Percentiles rank a stretch among this genome's conserved stretches.
Evolutionary conservation across 2,113 vertebrate genomes (phyloP).

Genomic region (Nyctereutes procyonoides): DNA sequence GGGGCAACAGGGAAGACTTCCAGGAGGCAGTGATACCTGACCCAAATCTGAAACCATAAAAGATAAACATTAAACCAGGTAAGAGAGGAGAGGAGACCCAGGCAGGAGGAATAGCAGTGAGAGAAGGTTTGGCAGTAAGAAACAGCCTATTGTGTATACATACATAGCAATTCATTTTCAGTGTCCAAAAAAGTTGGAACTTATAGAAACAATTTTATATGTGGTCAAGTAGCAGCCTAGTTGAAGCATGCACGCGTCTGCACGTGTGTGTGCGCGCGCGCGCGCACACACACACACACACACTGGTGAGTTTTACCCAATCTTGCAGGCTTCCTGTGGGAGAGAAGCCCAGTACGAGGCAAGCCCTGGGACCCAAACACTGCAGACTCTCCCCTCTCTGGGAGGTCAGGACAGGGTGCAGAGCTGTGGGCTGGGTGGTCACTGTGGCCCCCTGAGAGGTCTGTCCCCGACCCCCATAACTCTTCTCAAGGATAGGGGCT

Average conservation of each 20-base stretch:
- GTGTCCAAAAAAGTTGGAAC: background rate
- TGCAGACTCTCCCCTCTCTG: background rate
- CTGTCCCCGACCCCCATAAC: constrained; percentile 27
- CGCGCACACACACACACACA: accelerated
- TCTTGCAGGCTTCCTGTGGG: background rate
- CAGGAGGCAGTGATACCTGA: background rate
- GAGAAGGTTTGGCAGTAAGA: background rate
- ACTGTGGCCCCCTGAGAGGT: background rate
- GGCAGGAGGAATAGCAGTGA: background rate
- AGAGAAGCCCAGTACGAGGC: background rate
- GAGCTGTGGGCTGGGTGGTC: constrained; percentile 29
- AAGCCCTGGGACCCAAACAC: background rate
- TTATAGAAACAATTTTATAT: background rate
- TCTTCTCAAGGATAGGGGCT: constrained; percentile 68
- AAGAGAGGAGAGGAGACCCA: background rate
- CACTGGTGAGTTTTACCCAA: background rate
- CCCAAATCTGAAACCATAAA: background rate
- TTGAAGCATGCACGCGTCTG: background rate
- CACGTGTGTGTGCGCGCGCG: too few species aligned
- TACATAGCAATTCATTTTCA: background rate
- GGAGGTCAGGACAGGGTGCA: constrained; percentile 7
- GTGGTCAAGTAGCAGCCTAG: background rate
- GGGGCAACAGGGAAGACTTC: background rate
- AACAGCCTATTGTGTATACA: background rate
- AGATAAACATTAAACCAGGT: background rate